phyloP scores from a whole-genome alignment of 2,888 invertebrate species.

The Dynastes hyllus region DNA sequence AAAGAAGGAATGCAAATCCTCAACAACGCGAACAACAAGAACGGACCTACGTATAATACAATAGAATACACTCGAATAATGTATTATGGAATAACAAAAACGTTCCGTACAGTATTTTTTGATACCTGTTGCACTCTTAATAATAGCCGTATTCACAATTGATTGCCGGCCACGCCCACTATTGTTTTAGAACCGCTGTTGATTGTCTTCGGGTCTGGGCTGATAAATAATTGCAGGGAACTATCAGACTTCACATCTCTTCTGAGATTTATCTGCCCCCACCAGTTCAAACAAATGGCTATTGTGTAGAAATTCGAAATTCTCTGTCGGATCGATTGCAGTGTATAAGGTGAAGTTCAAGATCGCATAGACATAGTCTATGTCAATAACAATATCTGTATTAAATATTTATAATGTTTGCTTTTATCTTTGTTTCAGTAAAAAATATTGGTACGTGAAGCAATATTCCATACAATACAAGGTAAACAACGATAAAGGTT shows the following conservation, averaged over 20 bases:
- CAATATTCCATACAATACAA: no score
- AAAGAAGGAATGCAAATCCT: conserved; percentile 38
- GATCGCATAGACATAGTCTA: not conserved
- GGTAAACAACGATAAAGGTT: no score
- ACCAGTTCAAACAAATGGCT: conserved; percentile 59
- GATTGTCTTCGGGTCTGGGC: conserved; percentile 68
- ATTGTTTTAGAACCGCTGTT: conserved; percentile 71
- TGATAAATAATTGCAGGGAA: conserved; percentile 68
- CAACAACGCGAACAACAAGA: conserved; percentile 33
- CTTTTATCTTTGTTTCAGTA: no score
- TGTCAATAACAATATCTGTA: not conserved
- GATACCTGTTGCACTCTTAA: conserved; percentile 61
- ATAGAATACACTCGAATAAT: conserved; percentile 47
- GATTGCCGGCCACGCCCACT: conserved; percentile 70
- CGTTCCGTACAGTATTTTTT: conserved; percentile 47
- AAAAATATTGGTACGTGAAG: no score
- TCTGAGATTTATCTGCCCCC: conserved; percentile 65
- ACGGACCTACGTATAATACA: conserved; percentile 43
- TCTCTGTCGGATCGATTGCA: conserved; percentile 51
- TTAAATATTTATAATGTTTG: not conserved
- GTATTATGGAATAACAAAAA: conserved; percentile 51
- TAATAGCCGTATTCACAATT: conserved; percentile 70
- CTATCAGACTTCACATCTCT: conserved; percentile 66
- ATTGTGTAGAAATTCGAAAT: conserved; percentile 60
- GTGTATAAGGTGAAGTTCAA: conserved; percentile 33